A percentile compares a stretch with the other conserved stretches of the same genome.
phyloP scores from a whole-genome alignment of 2,888 invertebrate genomes.

The Scaptomyza caliginosa region DNA sequence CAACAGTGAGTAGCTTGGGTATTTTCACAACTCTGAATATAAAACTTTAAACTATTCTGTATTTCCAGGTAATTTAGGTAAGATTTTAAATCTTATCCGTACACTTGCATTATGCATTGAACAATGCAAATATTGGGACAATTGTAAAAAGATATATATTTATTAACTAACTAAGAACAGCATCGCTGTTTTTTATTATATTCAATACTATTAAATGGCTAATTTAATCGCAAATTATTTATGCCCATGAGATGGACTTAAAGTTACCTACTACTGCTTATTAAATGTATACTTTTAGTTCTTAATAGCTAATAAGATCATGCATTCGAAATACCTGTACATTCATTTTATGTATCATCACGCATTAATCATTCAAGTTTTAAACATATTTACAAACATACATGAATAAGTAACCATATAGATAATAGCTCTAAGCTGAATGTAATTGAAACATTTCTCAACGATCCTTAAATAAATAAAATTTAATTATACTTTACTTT shows the following conservation, averaged over 20 bases:
- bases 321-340: conserved; percentile 12
- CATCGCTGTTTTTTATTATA: conserved; percentile 13
- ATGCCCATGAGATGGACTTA: conserved; percentile 55
- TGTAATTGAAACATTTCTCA: conserved; percentile 41
- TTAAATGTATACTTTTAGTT: conserved; percentile 9
- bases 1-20: conserved; percentile 53
- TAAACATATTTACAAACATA: conserved; percentile 16
- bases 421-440: conserved; percentile 45
- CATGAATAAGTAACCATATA: conserved; percentile 13
- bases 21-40: background rate
- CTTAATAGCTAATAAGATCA: conserved; percentile 21
- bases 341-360: conserved; percentile 16
- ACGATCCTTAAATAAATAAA: conserved; percentile 41
- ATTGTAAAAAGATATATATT: conserved; percentile 12
- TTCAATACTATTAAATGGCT: conserved; percentile 7
- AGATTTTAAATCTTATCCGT: background rate
- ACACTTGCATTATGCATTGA: background rate
- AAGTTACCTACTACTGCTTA: conserved; percentile 16
- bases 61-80: conserved; percentile 12
- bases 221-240: conserved; percentile 10
- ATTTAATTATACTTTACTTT: conserved; percentile 6
- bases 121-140: background rate
- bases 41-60: background rate
- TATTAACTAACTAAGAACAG: background rate
- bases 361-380: conserved; percentile 12